Conservation (phyloP, 2,797 vertebrate genomes). For the Ptychobarbus kaznakovi region DNA sequence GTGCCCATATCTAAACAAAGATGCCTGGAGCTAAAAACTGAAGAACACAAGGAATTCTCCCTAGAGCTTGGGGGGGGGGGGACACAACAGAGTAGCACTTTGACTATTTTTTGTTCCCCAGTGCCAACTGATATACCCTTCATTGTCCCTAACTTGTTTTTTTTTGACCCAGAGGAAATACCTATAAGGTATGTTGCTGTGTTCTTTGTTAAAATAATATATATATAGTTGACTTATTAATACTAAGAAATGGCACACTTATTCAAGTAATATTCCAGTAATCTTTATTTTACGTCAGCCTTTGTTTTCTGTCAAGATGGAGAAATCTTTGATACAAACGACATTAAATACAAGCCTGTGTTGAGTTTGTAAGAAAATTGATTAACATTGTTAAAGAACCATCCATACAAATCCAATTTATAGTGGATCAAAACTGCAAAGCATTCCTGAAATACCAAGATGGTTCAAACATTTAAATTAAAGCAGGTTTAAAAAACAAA, state of each 20-base stretch:
- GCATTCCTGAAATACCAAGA: conserved; percentile 58
- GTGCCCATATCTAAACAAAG: conserved; percentile 95
- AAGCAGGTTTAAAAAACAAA: not conserved
- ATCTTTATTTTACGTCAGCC: conserved; percentile 72
- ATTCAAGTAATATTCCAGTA: conserved; percentile 63
- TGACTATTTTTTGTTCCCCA: conserved; percentile 62
- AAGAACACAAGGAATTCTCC: conserved; percentile 82
- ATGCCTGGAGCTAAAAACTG: conserved; percentile 92
- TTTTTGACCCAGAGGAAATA: not conserved
- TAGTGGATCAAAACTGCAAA: conserved; percentile 69
- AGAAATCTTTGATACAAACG: conserved; percentile 37
- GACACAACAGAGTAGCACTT: conserved; percentile 52
- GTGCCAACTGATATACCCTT: conserved; percentile 55
- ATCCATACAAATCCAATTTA: conserved; percentile 77
- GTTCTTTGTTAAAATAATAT: not conserved
- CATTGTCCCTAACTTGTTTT: conserved; percentile 52
- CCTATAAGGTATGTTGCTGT: not conserved
- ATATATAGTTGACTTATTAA: not conserved
- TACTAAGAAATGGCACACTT: conserved; percentile 28
- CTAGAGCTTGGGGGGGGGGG: conserved; percentile 79
- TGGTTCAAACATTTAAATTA: not conserved
- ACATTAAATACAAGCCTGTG: conserved; percentile 49
- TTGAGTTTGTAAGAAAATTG: conserved; percentile 48
- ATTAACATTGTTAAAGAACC: conserved; percentile 70
- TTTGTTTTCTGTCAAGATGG: conserved; percentile 70